phyloP scores from a whole-genome alignment of 2,797 vertebrate genomes.

The Dendrocincla tyrannina region DNA sequence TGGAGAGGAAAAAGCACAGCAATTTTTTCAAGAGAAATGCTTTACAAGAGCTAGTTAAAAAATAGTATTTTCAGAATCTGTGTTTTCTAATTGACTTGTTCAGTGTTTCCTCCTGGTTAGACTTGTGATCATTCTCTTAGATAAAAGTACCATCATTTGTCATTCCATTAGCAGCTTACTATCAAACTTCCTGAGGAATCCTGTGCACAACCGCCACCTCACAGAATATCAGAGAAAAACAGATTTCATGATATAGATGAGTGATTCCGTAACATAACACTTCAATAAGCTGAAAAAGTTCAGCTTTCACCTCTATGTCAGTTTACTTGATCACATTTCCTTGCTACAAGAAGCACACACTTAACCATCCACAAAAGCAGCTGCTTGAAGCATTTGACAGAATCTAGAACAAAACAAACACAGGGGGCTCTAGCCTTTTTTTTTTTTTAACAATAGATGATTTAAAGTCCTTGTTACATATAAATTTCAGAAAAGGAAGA shows the following conservation, averaged over 20 bases:
- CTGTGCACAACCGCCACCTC: background rate
- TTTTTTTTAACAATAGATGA: background rate
- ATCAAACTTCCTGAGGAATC: background rate
- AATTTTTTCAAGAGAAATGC: background rate
- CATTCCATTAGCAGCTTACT: background rate
- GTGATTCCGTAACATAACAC: background rate
- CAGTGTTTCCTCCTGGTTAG: background rate
- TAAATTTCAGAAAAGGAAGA: background rate
- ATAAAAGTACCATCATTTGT: background rate
- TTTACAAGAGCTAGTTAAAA: background rate
- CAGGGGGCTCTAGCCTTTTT: accelerated
- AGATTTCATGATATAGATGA: background rate
- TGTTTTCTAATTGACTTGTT: background rate
- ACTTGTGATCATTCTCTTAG: background rate
- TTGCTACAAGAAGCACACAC: background rate
- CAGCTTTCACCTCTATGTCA: background rate
- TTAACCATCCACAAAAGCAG: background rate
- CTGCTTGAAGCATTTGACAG: background rate
- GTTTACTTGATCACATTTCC: background rate
- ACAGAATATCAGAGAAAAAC: background rate
- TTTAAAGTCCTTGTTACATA: background rate
- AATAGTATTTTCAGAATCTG: background rate
- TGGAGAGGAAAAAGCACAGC: background rate
- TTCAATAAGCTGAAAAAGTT: background rate
- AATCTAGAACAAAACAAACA: background rate